Evolutionary conservation across 2,797 vertebrate genomes (phyloP).

Genomic region (Kryptolebias ocellatus): DNA sequence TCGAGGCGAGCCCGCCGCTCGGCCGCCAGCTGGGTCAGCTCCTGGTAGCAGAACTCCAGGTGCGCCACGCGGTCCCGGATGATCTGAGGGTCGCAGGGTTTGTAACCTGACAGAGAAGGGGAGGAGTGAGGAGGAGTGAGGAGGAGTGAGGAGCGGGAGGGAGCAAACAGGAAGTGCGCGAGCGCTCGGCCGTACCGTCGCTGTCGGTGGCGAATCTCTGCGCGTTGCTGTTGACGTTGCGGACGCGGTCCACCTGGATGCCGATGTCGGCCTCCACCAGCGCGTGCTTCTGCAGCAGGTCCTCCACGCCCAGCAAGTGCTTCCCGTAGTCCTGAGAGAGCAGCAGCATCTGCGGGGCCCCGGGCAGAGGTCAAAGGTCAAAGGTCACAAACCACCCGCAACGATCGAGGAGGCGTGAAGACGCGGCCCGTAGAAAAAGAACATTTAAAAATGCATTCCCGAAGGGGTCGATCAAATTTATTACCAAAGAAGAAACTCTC

Average conservation of each 20-base stretch:
- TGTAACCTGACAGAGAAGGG: slow-evolving; percentile 85
- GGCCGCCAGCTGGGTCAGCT: slow-evolving; percentile 91
- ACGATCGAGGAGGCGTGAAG: no score
- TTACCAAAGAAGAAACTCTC: no score
- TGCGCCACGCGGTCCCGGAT: slow-evolving; percentile 94
- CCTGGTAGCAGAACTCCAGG: slow-evolving; percentile 98
- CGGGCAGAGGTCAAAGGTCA: slow-evolving; percentile 12
- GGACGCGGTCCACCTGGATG: slow-evolving; percentile 94
- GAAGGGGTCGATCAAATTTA: no score
- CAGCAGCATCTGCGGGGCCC: slow-evolving; percentile 87
- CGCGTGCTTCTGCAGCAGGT: slow-evolving; percentile 95
- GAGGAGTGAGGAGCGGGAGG: neutral
- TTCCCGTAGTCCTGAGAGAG: slow-evolving; percentile 98
- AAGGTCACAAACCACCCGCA: neutral
- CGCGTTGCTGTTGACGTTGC: slow-evolving; percentile 91
- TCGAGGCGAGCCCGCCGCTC: slow-evolving; percentile 92
- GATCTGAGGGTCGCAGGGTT: slow-evolving; percentile 96
- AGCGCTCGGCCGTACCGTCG: slow-evolving; percentile 75
- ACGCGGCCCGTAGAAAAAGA: no score
- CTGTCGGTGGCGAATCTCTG: slow-evolving; percentile 90
- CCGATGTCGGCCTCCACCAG: slow-evolving; percentile 95
- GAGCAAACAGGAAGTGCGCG: no score
- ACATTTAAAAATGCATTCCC: no score
- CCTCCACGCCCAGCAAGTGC: slow-evolving; percentile 95
- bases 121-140: neutral